Evolutionary conservation across 2,888 invertebrate genomes (phyloP), one percentile per base, ranked within the genome.

Genomic region (Morpho achilles): DNA sequence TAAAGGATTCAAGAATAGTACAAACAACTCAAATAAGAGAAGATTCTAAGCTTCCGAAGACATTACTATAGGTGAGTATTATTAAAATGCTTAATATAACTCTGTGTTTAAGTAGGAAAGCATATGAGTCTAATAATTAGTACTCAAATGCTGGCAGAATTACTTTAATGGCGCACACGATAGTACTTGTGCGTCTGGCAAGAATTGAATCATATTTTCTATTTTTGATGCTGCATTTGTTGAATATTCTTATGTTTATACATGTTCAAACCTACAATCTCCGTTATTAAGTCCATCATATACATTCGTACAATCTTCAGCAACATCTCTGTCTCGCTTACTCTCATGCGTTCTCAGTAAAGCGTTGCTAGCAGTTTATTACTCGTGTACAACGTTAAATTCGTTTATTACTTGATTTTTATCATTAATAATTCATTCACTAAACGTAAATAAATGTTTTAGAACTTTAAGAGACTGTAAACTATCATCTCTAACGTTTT

Each of bases 281-380:
- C 55, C 50, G 44, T 55, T 55, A 50, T 50, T 50, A 40, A 51
- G 57, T 45, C 54, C 16, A 55, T 59, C 58, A 56, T 56, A 56
- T 57, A 57, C 55, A 52, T 61, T 52, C 56, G 56, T 58, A 60
- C 60, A 60, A 60, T 43, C 56, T 53, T 46, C 50, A 51, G 42
- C 60, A 56, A 60, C 62, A 53, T 64, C 58, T 61, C 70, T 72
- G 73, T 84, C 84, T 85, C 84, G 73, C 82, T 86, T 80, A 79
- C 85, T 79, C 85, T 76, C 58, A 56, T 58, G 52, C 46, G 50
- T 22, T 48, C 62, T 54, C 58, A 60, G 58, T 58, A 55, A 57
- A 66, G 66, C 61, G 59, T 63, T 63, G 61, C 60, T 59, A 56
- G 52, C 57, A 64, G 60, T 61, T 59, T 61, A 55, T 56, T 61